Percentiles rank a stretch among this genome's conserved stretches.
phyloP scores from a whole-genome alignment of 2,888 invertebrate genomes.

The Heliconius ethilla region DNA sequence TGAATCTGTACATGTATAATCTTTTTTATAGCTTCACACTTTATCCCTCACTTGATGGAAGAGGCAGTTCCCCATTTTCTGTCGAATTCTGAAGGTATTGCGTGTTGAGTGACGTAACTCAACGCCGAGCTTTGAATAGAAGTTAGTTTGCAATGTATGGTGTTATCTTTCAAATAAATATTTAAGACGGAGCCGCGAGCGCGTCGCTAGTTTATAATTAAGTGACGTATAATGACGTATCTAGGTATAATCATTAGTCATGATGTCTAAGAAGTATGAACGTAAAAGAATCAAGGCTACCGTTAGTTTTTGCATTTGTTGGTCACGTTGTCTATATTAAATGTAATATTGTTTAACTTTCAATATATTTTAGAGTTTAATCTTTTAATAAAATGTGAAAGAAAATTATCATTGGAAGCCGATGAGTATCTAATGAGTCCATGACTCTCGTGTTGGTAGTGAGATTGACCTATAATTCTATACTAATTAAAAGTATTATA shows the following conservation, averaged over 20 bases:
- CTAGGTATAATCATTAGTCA: background rate
- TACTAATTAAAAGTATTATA: no score
- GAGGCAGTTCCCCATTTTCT: no score
- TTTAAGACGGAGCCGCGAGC: no score
- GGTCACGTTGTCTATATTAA: background rate
- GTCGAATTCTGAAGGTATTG: no score
- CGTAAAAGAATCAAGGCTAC: slow-evolving; percentile 32
- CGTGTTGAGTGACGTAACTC: background rate
- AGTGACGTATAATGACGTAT: slow-evolving; percentile 26
- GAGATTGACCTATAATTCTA: background rate
- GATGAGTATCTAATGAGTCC: no score
- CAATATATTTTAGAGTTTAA: background rate
- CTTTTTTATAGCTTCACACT: no score
- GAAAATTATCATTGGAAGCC: no score
- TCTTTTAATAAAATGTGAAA: background rate
- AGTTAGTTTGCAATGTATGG: no score
- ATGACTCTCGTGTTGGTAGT: background rate
- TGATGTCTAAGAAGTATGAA: slow-evolving; percentile 2
- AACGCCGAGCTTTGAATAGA: no score
- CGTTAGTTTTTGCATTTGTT: slow-evolving; percentile 26
- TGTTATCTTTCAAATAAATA: no score
- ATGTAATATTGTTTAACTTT: background rate
- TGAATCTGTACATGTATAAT: no score
- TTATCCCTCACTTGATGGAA: no score
- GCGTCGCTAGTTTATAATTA: background rate